phyloP scores from a whole-genome alignment of 2,797 vertebrate species.

The Acrossocheilus wenchowensis region DNA sequence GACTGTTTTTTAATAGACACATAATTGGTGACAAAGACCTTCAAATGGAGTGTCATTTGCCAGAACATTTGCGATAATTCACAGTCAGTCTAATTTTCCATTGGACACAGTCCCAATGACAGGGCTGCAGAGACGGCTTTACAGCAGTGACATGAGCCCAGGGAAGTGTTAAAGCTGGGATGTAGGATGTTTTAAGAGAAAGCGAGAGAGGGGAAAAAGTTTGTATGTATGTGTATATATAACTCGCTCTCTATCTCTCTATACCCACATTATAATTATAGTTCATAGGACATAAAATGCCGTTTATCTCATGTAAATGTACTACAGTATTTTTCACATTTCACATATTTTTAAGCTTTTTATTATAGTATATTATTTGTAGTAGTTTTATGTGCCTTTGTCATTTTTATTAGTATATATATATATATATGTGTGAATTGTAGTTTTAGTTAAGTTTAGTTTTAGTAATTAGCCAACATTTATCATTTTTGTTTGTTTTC shows the following conservation, averaged over 20 bases:
- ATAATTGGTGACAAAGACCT: conserved; percentile 99
- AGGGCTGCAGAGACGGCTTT: conserved; percentile 60
- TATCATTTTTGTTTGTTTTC: not conserved
- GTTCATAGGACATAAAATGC: not conserved
- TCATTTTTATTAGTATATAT: too few species aligned
- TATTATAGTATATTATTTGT: not conserved
- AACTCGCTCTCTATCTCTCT: not conserved
- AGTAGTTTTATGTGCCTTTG: not conserved
- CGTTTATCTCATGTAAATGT: not conserved
- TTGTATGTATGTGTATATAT: not conserved
- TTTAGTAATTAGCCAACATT: not conserved
- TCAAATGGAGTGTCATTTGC: conserved; percentile 91
- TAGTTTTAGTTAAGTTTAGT: not conserved
- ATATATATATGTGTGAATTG: not conserved
- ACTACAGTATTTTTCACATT: not conserved
- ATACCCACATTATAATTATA: not conserved
- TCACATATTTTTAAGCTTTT: not conserved
- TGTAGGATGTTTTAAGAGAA: conserved; percentile 13
- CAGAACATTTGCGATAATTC: conserved; percentile 85
- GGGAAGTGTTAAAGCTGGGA: conserved; percentile 40
- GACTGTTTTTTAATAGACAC: conserved; percentile 99
- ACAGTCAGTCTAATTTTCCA: conserved; percentile 82
- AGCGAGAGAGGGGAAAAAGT: not conserved
- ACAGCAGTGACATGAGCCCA: conserved; percentile 22
- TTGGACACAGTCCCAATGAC: conserved; percentile 79